Conservation (phyloP, 2,888 invertebrate genomes). For the Bimastos eiseni region DNA sequence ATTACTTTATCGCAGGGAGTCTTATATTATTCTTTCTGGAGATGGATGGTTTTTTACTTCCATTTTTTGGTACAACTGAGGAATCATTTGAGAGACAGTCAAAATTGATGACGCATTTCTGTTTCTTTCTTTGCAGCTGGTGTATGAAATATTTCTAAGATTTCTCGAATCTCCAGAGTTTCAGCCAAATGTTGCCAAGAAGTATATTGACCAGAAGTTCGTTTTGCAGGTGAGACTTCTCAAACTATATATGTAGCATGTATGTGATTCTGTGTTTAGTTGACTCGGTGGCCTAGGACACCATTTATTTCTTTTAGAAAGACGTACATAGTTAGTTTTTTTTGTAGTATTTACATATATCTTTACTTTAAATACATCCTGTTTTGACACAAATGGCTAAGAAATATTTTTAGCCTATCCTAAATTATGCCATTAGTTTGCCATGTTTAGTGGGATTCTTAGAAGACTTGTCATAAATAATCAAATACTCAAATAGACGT, state of each 20-base stretch:
- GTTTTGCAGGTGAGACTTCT: slow-evolving; percentile 77
- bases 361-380: neutral
- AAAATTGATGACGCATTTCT: neutral
- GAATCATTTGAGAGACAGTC: neutral
- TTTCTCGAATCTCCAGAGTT: slow-evolving; percentile 71
- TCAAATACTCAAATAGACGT: too few species aligned
- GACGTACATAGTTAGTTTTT: neutral
- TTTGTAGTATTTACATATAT: neutral
- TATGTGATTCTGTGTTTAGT: too few species aligned
- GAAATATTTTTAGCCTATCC: neutral
- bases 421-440: neutral
- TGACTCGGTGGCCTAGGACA: neutral
- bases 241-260: neutral
- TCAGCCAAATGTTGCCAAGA: slow-evolving; percentile 86
- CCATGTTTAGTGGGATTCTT: neutral
- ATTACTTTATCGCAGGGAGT: neutral
- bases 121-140: slow-evolving; percentile 50
- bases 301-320: neutral
- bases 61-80: neutral
- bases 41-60: neutral
- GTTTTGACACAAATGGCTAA: neutral
- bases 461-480: too few species aligned
- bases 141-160: slow-evolving; percentile 62
- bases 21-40: neutral
- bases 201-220: slow-evolving; percentile 92